Conservation (phyloP, 30 jellyfish, hydroid and myxozoan species). For the Phacellophora camtschatica region DNA sequence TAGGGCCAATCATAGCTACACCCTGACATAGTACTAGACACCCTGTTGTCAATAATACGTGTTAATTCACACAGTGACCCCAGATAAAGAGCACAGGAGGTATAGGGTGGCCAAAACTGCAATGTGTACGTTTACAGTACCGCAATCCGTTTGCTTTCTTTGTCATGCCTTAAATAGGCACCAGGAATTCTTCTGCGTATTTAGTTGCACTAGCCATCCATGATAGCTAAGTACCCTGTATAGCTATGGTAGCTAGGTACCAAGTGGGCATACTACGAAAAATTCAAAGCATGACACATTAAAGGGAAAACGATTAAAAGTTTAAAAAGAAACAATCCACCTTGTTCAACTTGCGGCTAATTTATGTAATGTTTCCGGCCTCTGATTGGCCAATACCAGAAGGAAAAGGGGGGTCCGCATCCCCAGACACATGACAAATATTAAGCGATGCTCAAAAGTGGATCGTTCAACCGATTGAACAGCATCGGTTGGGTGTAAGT, state of each 20-base stretch:
- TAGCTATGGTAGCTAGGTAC: constrained; percentile 61
- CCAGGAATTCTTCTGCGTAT: constrained; percentile 40
- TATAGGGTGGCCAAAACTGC: constrained; percentile 73
- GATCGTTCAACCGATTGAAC: no score
- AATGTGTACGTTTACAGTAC: constrained; percentile 54
- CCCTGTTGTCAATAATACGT: neutral
- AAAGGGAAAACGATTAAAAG: constrained; percentile 18
- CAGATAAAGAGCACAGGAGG: constrained; percentile 69
- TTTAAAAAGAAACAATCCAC: no score
- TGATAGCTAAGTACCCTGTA: constrained; percentile 66
- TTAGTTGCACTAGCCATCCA: constrained; percentile 61
- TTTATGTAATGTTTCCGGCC: no score
- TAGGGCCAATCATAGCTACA: neutral
- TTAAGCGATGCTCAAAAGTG: no score
- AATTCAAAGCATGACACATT: constrained; percentile 60
- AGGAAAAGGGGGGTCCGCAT: no score
- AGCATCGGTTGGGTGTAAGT: no score
- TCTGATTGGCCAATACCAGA: no score
- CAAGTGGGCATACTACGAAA: constrained; percentile 62
- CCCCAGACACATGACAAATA: no score
- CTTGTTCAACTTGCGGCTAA: no score
- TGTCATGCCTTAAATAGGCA: constrained; percentile 64
- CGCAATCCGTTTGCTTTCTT: constrained; percentile 62
- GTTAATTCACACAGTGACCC: neutral
- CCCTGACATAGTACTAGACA: no score